Percentiles rank a stretch among this genome's conserved stretches.
Evolutionary conservation across 2,888 invertebrate species (phyloP).

Genomic region (Agriopis leucophaearia): DNA sequence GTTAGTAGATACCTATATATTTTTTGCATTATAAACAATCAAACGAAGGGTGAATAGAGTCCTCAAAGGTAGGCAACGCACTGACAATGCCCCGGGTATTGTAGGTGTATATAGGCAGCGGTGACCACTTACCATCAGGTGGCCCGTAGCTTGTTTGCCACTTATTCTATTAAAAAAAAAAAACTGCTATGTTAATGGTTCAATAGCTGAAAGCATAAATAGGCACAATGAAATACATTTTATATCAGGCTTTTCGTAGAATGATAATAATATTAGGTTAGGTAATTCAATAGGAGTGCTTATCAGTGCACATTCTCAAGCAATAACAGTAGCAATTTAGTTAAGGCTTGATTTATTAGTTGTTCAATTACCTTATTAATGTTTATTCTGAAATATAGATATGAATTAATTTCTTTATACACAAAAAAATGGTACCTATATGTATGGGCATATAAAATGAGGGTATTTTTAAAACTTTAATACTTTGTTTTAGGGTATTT

Average conservation of each 20-base stretch:
- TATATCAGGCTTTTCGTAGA: background rate
- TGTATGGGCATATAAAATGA: background rate
- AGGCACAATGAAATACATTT: background rate
- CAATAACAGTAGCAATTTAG: background rate
- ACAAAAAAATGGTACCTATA: background rate
- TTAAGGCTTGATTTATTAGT: background rate
- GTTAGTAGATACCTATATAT: too few species aligned
- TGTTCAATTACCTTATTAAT: background rate
- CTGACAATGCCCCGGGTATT: too few species aligned
- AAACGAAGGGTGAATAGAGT: too few species aligned
- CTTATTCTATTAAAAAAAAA: too few species aligned
- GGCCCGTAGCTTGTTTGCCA: too few species aligned
- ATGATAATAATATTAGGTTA: background rate
- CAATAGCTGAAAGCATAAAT: background rate
- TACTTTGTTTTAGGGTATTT: too few species aligned
- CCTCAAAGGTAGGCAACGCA: too few species aligned
- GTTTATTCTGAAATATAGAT: background rate
- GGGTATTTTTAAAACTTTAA: background rate
- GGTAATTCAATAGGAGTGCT: constrained; percentile 4
- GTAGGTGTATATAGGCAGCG: too few species aligned
- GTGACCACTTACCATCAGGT: too few species aligned
- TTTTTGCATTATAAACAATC: too few species aligned
- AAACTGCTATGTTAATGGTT: too few species aligned
- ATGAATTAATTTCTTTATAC: background rate
- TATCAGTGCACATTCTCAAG: constrained; percentile 7